Base-by-base conservation (phyloP, 2,797 vertebrate species). In the Lophotriccus pileatus region DNA sequence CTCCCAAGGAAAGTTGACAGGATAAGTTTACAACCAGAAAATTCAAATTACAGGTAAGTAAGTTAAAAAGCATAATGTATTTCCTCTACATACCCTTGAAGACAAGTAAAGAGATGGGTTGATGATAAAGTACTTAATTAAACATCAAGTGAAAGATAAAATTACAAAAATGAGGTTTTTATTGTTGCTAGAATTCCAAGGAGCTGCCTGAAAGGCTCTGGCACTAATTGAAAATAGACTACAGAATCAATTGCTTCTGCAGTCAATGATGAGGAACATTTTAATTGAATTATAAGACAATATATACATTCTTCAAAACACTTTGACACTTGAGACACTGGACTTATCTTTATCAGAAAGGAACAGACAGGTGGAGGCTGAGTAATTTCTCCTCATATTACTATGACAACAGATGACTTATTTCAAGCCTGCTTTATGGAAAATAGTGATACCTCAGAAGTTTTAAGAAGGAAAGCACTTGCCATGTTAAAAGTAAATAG, bases 271-370 rank as follows among this genome's bases (percentile, higher is more conserved):
- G 72, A 95, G 93, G 84, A 97, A 94, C 84, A 80, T 79, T 92
- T 95, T 94, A 96, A 94, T 82, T 93, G 81, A 97, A 95, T 96
- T 95, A 93, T 95, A 93, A 92, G 64, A 80, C 86, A 93, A 94
- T 79, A 93, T 56, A 92, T 74, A 82, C 56, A 72, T 95, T 92
- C 93, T 79, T 95, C 70, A 94, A 92, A 95, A 96, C 10, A 83
- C 60, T 95, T 81, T 72, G 78, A 89, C 86, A 85, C 70, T 89
- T 72, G n/a, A 60, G 30, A 87, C 90, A 94, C 30, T 86, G 56
- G 66, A 94, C 74, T 86, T 91, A 67, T 7, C 77, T 82, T 70
- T 85, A 76, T 59, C 28, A 81, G n/a, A 88, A 93, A 86, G 25
- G 37, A 88, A 81, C 22, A 84, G 55, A 55, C 9, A 73, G 43